phyloP scores from a whole-genome alignment of 2,797 vertebrate species.

The Hyperoplus lanceolatus region DNA sequence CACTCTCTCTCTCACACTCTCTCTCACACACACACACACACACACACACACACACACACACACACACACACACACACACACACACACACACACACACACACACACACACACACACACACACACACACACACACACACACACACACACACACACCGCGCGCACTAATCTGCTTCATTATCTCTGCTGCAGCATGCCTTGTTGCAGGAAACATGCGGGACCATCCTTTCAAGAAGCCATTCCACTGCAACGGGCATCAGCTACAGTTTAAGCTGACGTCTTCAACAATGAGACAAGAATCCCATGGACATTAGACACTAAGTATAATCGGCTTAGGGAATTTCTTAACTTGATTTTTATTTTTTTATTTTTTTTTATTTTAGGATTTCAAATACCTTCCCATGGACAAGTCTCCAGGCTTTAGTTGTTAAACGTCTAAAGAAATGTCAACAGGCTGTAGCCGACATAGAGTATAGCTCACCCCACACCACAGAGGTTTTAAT shows the following conservation, averaged over 20 bases:
- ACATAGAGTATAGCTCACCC: not conserved
- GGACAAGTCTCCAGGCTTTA: not conserved
- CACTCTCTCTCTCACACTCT: not conserved
- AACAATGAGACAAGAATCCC: slow-evolving; percentile 27
- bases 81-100: no score
- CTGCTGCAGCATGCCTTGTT: slow-evolving; percentile 49
- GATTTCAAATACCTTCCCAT: not conserved
- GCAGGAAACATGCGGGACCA: slow-evolving; percentile 36
- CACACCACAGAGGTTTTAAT: slow-evolving; percentile 1
- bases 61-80: no score
- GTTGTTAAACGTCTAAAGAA: not conserved
- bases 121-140: no score
- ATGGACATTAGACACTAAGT: slow-evolving; percentile 2
- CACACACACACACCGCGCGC: slow-evolving; percentile 6
- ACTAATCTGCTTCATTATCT: slow-evolving; percentile 64
- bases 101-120: no score
- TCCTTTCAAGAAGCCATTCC: slow-evolving; percentile 43
- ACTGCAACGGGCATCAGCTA: slow-evolving; percentile 39
- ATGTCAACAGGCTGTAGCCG: no score
- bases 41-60: no score
- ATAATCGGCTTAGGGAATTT: slow-evolving; percentile 3
- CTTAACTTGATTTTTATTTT: not conserved
- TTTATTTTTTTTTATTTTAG: not conserved
- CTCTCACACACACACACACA: no score
- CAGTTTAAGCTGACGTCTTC: slow-evolving; percentile 41